Percentiles rank a stretch among this genome's conserved stretches.
Conservation (phyloP, 1,140 invertebrate genomes). For the Zeugodacus cucurbitae region DNA sequence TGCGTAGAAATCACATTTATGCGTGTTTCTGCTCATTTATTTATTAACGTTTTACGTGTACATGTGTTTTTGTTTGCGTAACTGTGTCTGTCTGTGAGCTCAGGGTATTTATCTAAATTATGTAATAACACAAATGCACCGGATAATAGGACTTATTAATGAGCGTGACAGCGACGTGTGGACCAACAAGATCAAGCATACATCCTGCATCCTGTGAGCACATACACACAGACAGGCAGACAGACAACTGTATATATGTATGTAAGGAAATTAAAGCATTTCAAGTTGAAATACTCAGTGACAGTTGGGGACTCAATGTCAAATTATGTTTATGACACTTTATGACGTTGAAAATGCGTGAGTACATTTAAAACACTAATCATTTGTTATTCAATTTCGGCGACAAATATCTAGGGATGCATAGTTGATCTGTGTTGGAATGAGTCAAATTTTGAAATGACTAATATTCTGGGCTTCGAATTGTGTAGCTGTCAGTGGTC, state of each 20-base stretch:
- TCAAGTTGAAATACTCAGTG: not conserved
- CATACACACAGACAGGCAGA: not conserved
- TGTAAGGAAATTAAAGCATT: not conserved
- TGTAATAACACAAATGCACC: not conserved
- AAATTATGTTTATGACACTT: not conserved
- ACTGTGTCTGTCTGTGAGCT: not conserved
- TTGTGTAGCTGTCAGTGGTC: too few species aligned
- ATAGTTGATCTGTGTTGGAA: too few species aligned
- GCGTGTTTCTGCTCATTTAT: not conserved
- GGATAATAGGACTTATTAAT: constrained; percentile 17
- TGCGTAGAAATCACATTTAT: not conserved
- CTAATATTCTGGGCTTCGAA: too few species aligned
- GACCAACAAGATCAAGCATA: not conserved
- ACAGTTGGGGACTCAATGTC: not conserved
- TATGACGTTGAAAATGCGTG: not conserved
- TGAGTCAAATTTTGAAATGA: too few species aligned
- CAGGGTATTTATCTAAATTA: not conserved
- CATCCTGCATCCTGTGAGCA: not conserved
- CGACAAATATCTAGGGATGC: not conserved
- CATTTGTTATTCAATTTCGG: not conserved
- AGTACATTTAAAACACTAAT: not conserved
- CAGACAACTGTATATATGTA: not conserved
- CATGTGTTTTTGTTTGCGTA: not conserved
- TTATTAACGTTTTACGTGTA: not conserved
- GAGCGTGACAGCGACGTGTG: not conserved